Evolutionary conservation across 92 coral and sea anemone species (phyloP).

Genomic region (Phymanthus crucifer): DNA sequence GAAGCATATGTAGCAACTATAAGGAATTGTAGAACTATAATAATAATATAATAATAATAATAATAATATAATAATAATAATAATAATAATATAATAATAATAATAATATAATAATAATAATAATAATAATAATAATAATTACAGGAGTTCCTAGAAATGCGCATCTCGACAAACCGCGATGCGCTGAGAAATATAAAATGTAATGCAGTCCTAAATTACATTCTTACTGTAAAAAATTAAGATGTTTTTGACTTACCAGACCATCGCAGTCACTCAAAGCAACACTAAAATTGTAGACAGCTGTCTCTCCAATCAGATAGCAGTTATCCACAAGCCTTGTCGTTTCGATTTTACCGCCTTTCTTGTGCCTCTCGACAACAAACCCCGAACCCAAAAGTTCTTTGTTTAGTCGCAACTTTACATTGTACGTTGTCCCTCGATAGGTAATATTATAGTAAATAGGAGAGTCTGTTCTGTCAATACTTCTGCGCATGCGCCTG

Average conservation of each 20-base stretch:
- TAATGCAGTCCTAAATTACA: no score
- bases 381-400: constrained; percentile 81
- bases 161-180: no score
- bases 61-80: no score
- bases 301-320: constrained; percentile 82
- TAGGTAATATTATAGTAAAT: constrained; percentile 61
- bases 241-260: constrained; percentile 66
- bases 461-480: constrained; percentile 58
- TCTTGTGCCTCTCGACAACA: constrained; percentile 65
- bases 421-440: constrained; percentile 57
- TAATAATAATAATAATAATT: no score
- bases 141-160: no score
- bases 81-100: no score
- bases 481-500: constrained; percentile 75
- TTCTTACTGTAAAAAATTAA: no score
- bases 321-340: constrained; percentile 66
- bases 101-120: no score
- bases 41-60: no score
- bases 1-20: no score
- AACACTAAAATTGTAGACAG: constrained; percentile 59
- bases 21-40: no score
- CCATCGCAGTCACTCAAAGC: constrained; percentile 99
- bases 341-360: constrained; percentile 69
- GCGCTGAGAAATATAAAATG: constrained; percentile 4
- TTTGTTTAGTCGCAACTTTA: constrained; percentile 67